Conservation (phyloP, 1,140 invertebrate genomes). For the Glomeris maerens region DNA sequence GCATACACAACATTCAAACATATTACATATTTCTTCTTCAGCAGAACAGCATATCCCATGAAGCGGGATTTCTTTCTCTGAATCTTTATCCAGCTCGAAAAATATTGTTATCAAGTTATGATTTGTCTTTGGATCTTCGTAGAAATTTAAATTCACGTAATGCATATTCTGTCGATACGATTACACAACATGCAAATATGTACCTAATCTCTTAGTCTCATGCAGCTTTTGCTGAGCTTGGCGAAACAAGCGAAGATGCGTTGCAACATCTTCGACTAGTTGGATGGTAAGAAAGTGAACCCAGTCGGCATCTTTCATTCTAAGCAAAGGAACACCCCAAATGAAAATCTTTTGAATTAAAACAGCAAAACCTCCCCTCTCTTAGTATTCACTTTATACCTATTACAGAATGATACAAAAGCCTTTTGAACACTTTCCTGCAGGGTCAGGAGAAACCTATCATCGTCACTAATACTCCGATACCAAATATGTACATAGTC, state of each 20-base stretch:
- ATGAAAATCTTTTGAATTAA: conserved; percentile 1
- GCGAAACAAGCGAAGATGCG: conserved; percentile 66
- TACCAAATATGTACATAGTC: conserved; percentile 72
- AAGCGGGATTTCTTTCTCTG: neutral
- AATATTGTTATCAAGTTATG: conserved; percentile 55
- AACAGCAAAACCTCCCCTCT: neutral
- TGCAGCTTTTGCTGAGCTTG: conserved; percentile 48
- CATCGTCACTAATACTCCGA: conserved; percentile 37
- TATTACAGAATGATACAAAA: conserved; percentile 38
- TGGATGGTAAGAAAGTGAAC: conserved; percentile 68
- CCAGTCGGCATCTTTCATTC: conserved; percentile 78
- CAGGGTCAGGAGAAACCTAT: conserved; percentile 39
- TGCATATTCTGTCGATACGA: neutral
- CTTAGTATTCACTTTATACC: conserved; percentile 31
- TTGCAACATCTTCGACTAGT: conserved; percentile 77
- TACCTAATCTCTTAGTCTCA: conserved; percentile 34
- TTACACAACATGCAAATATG: conserved; percentile 4
- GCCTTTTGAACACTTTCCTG: conserved; percentile 37
- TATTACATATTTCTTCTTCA: neutral
- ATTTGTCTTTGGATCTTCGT: conserved; percentile 25
- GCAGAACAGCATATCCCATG: neutral
- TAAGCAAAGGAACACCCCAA: conserved; percentile 24
- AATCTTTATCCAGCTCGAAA: conserved; percentile 48
- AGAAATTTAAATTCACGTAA: neutral
- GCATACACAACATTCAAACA: neutral